Evolutionary conservation across 2,797 vertebrate genomes (phyloP).

Genomic region (Mastacembelus armatus): DNA sequence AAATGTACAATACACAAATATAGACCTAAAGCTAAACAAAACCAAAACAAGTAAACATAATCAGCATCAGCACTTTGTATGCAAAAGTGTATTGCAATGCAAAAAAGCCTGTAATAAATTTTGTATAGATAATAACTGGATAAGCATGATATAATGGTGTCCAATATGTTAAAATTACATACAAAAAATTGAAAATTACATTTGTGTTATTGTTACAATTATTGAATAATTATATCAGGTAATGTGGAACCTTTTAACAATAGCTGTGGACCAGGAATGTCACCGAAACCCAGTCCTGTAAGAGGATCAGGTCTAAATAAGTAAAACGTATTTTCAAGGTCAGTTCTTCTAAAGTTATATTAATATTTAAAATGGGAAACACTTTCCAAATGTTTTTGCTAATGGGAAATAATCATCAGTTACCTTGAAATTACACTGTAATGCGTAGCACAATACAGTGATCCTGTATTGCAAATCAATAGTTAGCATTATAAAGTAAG

Average conservation of each 20-base stretch:
- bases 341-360: background rate
- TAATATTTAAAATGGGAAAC: no score
- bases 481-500: no score
- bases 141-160: background rate
- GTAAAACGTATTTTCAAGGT: conserved; percentile 7
- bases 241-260: conserved; percentile 1
- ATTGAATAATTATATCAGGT: background rate
- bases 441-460: background rate
- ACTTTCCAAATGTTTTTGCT: background rate
- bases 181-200: background rate
- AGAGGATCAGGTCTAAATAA: conserved; percentile 7
- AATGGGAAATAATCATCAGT: background rate
- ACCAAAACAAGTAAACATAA: background rate
- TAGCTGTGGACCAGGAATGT: background rate
- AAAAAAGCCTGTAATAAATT: background rate
- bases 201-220: background rate
- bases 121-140: background rate
- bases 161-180: background rate
- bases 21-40: background rate
- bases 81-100: background rate
- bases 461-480: no score
- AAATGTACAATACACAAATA: background rate
- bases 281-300: conserved; percentile 5
- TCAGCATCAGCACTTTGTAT: no score
- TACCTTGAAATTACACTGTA: no score